phyloP scores from a whole-genome alignment of 2,113 vertebrate genomes.

The Chelonoidis abingdonii region DNA sequence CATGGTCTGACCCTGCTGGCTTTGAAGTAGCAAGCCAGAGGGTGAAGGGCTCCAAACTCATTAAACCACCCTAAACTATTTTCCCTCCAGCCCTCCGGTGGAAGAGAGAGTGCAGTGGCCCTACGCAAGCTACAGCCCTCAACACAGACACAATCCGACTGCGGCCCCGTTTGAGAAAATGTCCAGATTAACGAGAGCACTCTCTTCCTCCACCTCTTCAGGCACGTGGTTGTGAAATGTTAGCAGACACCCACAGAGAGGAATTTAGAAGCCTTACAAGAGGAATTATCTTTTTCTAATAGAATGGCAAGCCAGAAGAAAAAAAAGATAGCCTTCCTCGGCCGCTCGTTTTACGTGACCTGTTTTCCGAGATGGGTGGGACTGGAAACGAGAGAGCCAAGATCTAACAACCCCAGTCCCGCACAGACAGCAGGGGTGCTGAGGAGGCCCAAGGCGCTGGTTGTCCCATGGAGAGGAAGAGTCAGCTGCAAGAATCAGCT shows the following conservation, averaged over 20 bases:
- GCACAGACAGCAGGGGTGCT: neutral
- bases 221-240: conserved; percentile 13
- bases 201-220: neutral
- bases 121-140: neutral
- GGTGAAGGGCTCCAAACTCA: neutral
- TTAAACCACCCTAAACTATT: neutral
- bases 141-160: neutral
- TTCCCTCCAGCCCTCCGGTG: neutral
- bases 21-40: neutral
- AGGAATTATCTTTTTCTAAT: conserved; percentile 28
- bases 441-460: neutral
- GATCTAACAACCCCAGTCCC: neutral
- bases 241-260: conserved; percentile 46
- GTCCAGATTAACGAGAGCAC: neutral
- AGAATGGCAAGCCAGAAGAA: neutral
- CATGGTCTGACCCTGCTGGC: neutral
- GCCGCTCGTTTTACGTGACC: neutral
- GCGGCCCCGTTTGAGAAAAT: neutral
- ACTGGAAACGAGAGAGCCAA: neutral
- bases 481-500: neutral
- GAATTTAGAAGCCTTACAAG: conserved; percentile 43
- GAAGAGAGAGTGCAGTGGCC: neutral
- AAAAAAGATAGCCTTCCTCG: neutral
- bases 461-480: neutral
- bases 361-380: neutral